These are phyloP conservation scores for Xenopus petersii DNA, from an alignment of 2,797 vertebrate species.

Conservation along the genomic window DNA sequence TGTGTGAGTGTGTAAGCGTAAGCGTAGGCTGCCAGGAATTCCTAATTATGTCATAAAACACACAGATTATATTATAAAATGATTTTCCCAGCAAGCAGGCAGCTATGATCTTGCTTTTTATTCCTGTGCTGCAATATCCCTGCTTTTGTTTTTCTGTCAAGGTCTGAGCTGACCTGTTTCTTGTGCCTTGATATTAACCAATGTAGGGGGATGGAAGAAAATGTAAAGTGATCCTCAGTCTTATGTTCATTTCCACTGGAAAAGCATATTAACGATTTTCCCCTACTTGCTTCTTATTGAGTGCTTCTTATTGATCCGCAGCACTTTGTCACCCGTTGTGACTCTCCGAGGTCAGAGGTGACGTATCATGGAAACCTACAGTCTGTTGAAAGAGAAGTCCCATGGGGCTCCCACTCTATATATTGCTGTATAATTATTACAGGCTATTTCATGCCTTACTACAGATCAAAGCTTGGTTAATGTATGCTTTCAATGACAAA, in stretches of 20 bases:
- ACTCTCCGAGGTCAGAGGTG: not conserved
- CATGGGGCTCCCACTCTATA: too few species aligned
- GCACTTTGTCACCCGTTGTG: not conserved
- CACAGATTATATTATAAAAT: not conserved
- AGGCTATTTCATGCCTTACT: too few species aligned
- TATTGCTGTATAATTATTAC: too few species aligned
- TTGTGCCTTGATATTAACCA: not conserved
- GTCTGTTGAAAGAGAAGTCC: not conserved
- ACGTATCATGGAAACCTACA: not conserved
- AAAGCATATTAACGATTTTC: not conserved
- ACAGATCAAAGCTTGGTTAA: too few species aligned
- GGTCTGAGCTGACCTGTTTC: not conserved
- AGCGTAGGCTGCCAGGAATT: not conserved
- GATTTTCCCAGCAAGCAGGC: not conserved
- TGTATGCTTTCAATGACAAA: too few species aligned
- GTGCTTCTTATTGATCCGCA: not conserved
- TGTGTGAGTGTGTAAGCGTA: slow-evolving; percentile 1
- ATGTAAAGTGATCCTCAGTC: slow-evolving; percentile 31
- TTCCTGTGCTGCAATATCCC: not conserved
- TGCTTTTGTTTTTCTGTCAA: not conserved
- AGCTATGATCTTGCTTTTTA: not conserved
- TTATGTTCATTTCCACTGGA: slow-evolving; percentile 1
- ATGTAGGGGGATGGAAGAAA: slow-evolving; percentile 9
- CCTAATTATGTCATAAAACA: not conserved
- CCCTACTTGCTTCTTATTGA: not conserved